A percentile compares a stretch with the other conserved stretches of the same genome.
Conservation (phyloP, 2,888 invertebrate genomes). For the Melangyna quadrimaculata region DNA sequence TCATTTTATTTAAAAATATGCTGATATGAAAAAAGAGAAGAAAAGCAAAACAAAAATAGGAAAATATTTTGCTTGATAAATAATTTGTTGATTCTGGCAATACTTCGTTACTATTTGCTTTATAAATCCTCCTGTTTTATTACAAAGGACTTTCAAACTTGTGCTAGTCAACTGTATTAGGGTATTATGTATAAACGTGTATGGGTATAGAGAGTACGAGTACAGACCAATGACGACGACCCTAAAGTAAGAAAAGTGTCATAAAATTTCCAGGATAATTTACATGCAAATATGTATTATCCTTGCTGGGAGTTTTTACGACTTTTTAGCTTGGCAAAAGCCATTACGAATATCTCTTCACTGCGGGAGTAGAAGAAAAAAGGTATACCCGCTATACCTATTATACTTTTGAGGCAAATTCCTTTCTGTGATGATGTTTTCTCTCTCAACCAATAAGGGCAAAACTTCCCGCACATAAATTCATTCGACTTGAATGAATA, state of each 20-base stretch:
- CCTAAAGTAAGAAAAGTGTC: slow-evolving; percentile 63
- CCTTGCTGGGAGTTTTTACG: slow-evolving; percentile 68
- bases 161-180: slow-evolving; percentile 14
- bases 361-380: slow-evolving; percentile 35
- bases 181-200: not conserved
- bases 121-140: slow-evolving; percentile 5
- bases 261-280: slow-evolving; percentile 67
- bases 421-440: not conserved
- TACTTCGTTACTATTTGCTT: not conserved
- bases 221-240: slow-evolving; percentile 38
- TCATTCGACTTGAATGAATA: slow-evolving; percentile 37
- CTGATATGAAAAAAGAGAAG: not conserved
- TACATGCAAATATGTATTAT: slow-evolving; percentile 72
- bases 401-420: slow-evolving; percentile 29
- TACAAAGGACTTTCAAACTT: slow-evolving; percentile 17
- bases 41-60: not conserved
- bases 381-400: no score
- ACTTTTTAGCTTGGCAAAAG: slow-evolving; percentile 34
- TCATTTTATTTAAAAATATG: not conserved
- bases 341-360: slow-evolving; percentile 16
- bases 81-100: not conserved
- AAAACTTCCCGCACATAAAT: slow-evolving; percentile 23
- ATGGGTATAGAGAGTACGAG: not conserved
- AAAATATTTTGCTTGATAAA: not conserved
- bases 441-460: slow-evolving; percentile 27